These are phyloP conservation scores for Oncorhynchus mykiss DNA, from an alignment of 2,113 vertebrate species.

Conservation along the genomic window DNA sequence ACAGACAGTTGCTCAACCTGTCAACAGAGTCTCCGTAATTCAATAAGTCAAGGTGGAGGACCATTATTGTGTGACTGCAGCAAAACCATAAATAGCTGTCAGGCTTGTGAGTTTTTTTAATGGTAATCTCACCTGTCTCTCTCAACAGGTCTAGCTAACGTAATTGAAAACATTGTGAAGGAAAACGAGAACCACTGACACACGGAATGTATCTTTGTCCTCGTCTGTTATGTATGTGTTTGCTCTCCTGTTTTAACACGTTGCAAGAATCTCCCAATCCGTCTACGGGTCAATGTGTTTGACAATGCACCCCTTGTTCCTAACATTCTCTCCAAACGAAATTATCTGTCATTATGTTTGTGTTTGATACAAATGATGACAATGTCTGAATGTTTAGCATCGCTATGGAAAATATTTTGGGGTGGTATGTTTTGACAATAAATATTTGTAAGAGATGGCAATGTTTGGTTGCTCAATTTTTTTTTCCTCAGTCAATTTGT, in stretches of 20 bases:
- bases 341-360: constrained; percentile 40
- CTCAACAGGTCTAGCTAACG: constrained; percentile 65
- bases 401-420: constrained; percentile 35
- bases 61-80: constrained; percentile 57
- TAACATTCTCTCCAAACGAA: constrained; percentile 51
- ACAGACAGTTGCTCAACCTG: constrained; percentile 69
- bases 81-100: constrained; percentile 67
- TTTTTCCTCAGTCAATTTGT: constrained; percentile 23
- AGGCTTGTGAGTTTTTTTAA: constrained; percentile 43
- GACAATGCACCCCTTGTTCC: constrained; percentile 58
- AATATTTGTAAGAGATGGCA: constrained; percentile 23
- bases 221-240: constrained; percentile 38
- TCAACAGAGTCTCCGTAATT: constrained; percentile 70
- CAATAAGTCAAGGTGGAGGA: constrained; percentile 71
- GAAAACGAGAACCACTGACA: constrained; percentile 60
- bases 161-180: constrained; percentile 66
- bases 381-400: constrained; percentile 45
- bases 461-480: constrained; percentile 19
- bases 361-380: constrained; percentile 35
- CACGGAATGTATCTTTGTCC: constrained; percentile 71
- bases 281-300: constrained; percentile 56
- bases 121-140: constrained; percentile 66
- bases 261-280: constrained; percentile 64
- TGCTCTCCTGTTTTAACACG: constrained; percentile 69
- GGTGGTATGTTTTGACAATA: constrained; percentile 34